phyloP scores from a whole-genome alignment of 2,888 invertebrate species.

The Cosmopolites sordidus region DNA sequence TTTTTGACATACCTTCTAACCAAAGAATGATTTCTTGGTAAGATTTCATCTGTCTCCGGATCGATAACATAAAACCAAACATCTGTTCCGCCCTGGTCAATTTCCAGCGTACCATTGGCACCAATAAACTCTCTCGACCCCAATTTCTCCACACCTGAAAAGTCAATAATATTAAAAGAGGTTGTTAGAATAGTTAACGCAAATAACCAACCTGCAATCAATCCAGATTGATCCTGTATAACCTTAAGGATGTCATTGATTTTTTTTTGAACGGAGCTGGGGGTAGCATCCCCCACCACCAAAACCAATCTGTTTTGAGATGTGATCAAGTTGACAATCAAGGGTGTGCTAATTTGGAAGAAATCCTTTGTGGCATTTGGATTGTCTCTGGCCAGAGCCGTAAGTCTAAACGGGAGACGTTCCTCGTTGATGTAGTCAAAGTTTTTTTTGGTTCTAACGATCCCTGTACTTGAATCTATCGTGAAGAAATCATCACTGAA shows the following conservation, averaged over 20 bases:
- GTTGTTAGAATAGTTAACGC: not conserved
- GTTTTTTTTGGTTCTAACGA: slow-evolving; percentile 68
- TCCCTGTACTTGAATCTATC: slow-evolving; percentile 70
- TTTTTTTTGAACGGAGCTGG: slow-evolving; percentile 61
- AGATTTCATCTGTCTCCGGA: slow-evolving; percentile 69
- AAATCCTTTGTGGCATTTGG: slow-evolving; percentile 61
- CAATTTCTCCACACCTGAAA: slow-evolving; percentile 74
- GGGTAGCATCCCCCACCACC: slow-evolving; percentile 69
- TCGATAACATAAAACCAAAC: slow-evolving; percentile 85
- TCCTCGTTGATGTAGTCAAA: slow-evolving; percentile 64
- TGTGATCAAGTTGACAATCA: slow-evolving; percentile 75
- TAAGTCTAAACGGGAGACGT: slow-evolving; percentile 69
- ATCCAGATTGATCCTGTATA: slow-evolving; percentile 67
- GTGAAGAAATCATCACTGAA: slow-evolving; percentile 61
- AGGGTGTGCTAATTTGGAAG: slow-evolving; percentile 59
- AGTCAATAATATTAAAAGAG: not conserved
- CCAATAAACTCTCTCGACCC: slow-evolving; percentile 70
- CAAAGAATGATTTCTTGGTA: slow-evolving; percentile 66
- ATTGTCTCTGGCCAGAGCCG: slow-evolving; percentile 70
- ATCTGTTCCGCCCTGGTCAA: slow-evolving; percentile 71
- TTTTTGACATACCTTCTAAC: slow-evolving; percentile 72
- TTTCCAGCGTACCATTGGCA: slow-evolving; percentile 70
- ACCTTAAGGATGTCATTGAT: slow-evolving; percentile 56
- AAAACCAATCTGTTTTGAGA: slow-evolving; percentile 74
- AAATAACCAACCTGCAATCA: slow-evolving; percentile 59